These are phyloP conservation scores for Arctocebus calabarensis DNA, from an alignment of 2,797 vertebrate species.

Conservation along the genomic window DNA sequence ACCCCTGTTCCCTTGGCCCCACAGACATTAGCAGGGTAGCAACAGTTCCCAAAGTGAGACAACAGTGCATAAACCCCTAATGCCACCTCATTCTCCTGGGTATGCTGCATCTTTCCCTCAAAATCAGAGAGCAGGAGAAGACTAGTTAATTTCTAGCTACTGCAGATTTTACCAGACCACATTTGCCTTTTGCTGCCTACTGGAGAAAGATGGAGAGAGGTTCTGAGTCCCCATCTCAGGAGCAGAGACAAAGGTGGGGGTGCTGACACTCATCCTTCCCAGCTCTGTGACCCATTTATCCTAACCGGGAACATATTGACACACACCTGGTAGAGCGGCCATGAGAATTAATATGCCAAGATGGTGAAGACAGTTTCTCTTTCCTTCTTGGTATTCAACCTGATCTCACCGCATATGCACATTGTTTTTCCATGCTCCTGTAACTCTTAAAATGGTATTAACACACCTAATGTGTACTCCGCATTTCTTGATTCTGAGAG, in stretches of 20 bases:
- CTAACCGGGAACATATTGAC: background rate
- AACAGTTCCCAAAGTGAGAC: background rate
- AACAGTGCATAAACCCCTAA: background rate
- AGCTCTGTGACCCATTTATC: background rate
- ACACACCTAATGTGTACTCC: background rate
- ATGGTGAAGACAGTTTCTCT: background rate
- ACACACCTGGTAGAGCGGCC: background rate
- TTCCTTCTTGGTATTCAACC: background rate
- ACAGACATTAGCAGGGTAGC: background rate
- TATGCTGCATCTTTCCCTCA: background rate
- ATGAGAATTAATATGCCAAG: background rate
- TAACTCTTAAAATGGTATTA: background rate
- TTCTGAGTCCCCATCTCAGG: background rate
- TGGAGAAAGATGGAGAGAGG: background rate
- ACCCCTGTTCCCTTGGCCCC: background rate
- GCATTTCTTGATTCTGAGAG: background rate
- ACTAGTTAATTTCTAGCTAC: background rate
- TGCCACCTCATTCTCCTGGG: background rate
- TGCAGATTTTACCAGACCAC: background rate
- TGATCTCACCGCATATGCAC: background rate
- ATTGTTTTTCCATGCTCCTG: background rate
- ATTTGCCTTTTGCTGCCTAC: background rate
- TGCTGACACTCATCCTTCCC: too few species aligned
- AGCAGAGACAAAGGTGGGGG: background rate
- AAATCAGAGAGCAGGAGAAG: background rate